Conservation (phyloP, 2,888 invertebrate species). For the Xestobium rufovillosum region DNA sequence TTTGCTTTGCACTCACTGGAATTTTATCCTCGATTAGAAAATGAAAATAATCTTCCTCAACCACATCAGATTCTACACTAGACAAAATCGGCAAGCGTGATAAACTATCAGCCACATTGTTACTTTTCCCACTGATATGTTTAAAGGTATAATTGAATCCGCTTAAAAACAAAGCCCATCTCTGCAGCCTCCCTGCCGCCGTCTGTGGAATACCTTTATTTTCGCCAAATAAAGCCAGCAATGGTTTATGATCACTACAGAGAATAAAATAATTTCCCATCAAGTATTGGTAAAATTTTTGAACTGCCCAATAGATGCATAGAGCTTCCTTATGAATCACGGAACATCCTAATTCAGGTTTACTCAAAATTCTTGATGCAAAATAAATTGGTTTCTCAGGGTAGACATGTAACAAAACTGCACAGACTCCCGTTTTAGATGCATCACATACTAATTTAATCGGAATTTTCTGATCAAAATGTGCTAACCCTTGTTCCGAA, state of each 20-base stretch:
- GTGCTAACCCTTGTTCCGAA: constrained; percentile 15
- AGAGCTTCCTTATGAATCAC: constrained; percentile 14
- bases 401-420: constrained; percentile 4
- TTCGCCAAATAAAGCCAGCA: constrained; percentile 28
- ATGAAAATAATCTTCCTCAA: no score
- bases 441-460: constrained; percentile 16
- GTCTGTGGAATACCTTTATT: constrained; percentile 29
- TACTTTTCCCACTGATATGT: no score
- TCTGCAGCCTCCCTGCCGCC: constrained; percentile 30
- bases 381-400: constrained; percentile 2
- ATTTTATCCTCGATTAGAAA: no score
- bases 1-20: constrained; percentile 4
- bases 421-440: constrained; percentile 10
- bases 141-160: no score
- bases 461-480: constrained; percentile 16
- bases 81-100: no score
- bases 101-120: no score
- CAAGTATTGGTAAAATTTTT: constrained; percentile 32
- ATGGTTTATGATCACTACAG: constrained; percentile 31
- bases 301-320: constrained; percentile 30
- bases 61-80: no score
- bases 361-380: constrained; percentile 3
- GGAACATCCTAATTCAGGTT: constrained; percentile 6
- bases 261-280: constrained; percentile 28
- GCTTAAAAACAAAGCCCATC: constrained; percentile 10